A percentile compares a stretch with the other conserved stretches of the same genome.
Evolutionary conservation across 2,888 invertebrate genomes (phyloP).

Genomic region (Papilio protenor): DNA sequence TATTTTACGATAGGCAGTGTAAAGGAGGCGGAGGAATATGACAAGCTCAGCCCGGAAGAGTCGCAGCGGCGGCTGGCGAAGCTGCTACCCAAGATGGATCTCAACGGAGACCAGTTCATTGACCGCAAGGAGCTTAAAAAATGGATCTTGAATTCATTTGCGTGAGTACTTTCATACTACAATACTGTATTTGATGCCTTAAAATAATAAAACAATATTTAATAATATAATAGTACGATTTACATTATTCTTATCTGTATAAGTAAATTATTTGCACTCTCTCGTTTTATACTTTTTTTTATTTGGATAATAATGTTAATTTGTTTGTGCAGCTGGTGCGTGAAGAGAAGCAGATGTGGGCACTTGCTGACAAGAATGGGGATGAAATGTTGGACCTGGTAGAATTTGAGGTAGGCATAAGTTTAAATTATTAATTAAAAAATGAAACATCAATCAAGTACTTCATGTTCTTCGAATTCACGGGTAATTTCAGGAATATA

Average conservation of each 20-base stretch:
- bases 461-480: neutral
- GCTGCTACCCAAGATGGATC: conserved; percentile 94
- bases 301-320: neutral
- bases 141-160: conserved; percentile 97
- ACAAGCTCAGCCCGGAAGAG: conserved; percentile 93
- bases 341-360: conserved; percentile 95
- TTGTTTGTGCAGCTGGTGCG: conserved; percentile 81
- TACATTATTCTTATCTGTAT: too few species aligned
- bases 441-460: too few species aligned
- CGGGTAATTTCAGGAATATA: neutral
- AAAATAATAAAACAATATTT: neutral
- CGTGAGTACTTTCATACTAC: conserved; percentile 74
- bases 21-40: conserved; percentile 96
- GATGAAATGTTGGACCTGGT: conserved; percentile 89
- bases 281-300: neutral
- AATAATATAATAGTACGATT: neutral
- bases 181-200: neutral
- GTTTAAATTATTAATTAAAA: neutral
- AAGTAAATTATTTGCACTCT: neutral
- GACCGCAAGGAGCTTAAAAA: conserved; percentile 92
- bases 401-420: conserved; percentile 87
- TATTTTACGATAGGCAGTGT: conserved; percentile 89
- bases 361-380: conserved; percentile 91
- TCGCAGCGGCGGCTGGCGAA: conserved; percentile 90
- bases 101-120: conserved; percentile 90